A percentile compares a stretch with the other conserved stretches of the same genome.
Conservation (phyloP, 2,888 invertebrate species). For the Adineta ricciae region DNA sequence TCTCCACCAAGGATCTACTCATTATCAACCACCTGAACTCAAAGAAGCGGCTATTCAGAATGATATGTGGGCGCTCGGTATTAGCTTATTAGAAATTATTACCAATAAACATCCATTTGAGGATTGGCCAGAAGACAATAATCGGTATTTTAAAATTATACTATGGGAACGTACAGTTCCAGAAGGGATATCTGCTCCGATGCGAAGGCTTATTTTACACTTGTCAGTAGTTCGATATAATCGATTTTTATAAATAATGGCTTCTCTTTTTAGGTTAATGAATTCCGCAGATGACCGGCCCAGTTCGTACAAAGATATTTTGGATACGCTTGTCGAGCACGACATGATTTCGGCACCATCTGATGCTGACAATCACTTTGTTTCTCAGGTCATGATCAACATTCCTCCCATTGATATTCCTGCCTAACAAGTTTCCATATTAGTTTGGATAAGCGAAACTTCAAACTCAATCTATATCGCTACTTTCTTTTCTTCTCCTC, state of each 20-base stretch:
- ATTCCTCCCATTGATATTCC: neutral
- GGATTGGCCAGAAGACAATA: neutral
- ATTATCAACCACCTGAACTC: neutral
- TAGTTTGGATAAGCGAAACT: too few species aligned
- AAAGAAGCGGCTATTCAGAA: neutral
- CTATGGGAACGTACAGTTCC: neutral
- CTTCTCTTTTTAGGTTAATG: neutral
- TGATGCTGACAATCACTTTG: neutral
- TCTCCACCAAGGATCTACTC: accelerated
- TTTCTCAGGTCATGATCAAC: neutral
- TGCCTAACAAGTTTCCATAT: too few species aligned
- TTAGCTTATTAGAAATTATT: neutral
- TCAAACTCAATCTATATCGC: too few species aligned
- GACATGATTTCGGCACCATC: neutral
- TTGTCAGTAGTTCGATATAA: neutral
- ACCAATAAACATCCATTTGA: neutral
- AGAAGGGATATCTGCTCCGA: neutral
- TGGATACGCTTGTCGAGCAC: neutral
- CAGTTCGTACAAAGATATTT: neutral
- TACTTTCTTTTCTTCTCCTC: too few species aligned
- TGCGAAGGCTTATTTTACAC: neutral
- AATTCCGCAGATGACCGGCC: neutral
- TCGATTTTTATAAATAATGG: neutral
- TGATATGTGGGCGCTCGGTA: neutral
- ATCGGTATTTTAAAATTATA: neutral